Conservation (phyloP, 2,113 vertebrate genomes). For the Polypterus bichir region DNA sequence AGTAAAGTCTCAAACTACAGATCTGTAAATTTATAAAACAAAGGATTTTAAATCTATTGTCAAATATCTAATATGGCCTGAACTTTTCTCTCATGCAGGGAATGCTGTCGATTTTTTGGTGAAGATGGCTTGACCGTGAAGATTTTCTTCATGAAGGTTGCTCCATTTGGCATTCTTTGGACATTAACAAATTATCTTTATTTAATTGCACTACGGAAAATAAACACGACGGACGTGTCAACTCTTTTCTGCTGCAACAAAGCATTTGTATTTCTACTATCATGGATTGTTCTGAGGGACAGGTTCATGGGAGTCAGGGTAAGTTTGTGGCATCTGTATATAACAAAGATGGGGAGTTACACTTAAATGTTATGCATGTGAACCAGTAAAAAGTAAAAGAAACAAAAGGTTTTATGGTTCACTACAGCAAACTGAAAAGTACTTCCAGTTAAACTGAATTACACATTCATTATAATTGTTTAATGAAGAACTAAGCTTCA, state of each 20-base stretch:
- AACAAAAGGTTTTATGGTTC: too few species aligned
- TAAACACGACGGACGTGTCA: constrained; percentile 88
- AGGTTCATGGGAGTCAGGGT: constrained; percentile 97
- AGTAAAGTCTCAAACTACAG: too few species aligned
- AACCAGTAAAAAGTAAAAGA: neutral
- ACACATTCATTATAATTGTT: too few species aligned
- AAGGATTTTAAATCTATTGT: too few species aligned
- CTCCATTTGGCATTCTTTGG: constrained; percentile 89
- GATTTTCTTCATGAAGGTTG: constrained; percentile 87
- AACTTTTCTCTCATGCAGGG: constrained; percentile 44
- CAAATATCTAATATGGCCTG: too few species aligned
- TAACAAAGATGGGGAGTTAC: too few species aligned
- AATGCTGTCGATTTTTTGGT: constrained; percentile 87
- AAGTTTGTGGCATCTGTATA: constrained; percentile 37
- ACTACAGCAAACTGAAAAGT: too few species aligned
- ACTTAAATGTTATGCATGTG: constrained; percentile 2
- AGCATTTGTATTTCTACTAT: constrained; percentile 95
- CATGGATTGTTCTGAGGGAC: constrained; percentile 94
- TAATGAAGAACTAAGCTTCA: too few species aligned
- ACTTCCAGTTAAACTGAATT: too few species aligned
- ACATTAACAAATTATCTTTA: constrained; percentile 96
- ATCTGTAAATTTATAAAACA: too few species aligned
- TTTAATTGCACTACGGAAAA: constrained; percentile 94
- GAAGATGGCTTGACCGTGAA: constrained; percentile 86
- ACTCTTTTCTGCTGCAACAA: constrained; percentile 97